A percentile compares a stretch with the other conserved stretches of the same genome.
Evolutionary conservation across 2,888 invertebrate species (phyloP).

Genomic region (Lordiphosa fenestrarum): DNA sequence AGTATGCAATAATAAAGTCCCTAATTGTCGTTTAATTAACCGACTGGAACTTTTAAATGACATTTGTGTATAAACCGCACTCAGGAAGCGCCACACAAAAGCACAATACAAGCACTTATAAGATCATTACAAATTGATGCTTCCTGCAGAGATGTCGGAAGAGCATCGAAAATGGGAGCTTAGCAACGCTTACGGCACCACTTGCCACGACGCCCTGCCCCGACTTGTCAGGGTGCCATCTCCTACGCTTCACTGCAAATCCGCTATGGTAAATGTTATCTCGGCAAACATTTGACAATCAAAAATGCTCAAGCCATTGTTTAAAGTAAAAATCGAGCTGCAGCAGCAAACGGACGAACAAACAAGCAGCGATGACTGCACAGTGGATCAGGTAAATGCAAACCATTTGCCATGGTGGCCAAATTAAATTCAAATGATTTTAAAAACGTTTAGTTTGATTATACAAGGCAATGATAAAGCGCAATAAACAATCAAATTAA

Average conservation of each 20-base stretch:
- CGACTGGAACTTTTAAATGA: constrained; percentile 45
- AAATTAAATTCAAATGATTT: too few relatives aligned
- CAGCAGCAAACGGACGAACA: constrained; percentile 32
- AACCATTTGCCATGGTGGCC: too few relatives aligned
- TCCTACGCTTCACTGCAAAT: constrained; percentile 56
- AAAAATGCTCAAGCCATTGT: constrained; percentile 72
- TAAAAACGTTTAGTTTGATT: too few relatives aligned
- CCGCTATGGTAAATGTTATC: constrained; percentile 70
- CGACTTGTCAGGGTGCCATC: constrained; percentile 54
- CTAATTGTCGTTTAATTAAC: constrained; percentile 61
- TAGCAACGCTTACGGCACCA: constrained; percentile 53
- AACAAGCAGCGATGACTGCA: constrained; percentile 31
- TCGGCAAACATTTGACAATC: constrained; percentile 73
- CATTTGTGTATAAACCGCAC: constrained; percentile 56
- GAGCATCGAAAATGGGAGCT: constrained; percentile 12
- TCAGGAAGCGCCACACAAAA: constrained; percentile 28
- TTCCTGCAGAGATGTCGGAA: constrained; percentile 31
- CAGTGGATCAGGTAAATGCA: constrained; percentile 32
- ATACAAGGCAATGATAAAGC: too few relatives aligned
- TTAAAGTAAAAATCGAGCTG: constrained; percentile 72
- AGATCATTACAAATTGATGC: constrained; percentile 72
- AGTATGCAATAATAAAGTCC: constrained; percentile 27
- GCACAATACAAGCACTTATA: constrained; percentile 67
- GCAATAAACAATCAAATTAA: too few relatives aligned
- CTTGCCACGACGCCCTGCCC: constrained; percentile 32